Evolutionary conservation across 2,113 vertebrate genomes (phyloP), one percentile per base, ranked within the genome.

Genomic region (Lamprologus tigripictilis): DNA sequence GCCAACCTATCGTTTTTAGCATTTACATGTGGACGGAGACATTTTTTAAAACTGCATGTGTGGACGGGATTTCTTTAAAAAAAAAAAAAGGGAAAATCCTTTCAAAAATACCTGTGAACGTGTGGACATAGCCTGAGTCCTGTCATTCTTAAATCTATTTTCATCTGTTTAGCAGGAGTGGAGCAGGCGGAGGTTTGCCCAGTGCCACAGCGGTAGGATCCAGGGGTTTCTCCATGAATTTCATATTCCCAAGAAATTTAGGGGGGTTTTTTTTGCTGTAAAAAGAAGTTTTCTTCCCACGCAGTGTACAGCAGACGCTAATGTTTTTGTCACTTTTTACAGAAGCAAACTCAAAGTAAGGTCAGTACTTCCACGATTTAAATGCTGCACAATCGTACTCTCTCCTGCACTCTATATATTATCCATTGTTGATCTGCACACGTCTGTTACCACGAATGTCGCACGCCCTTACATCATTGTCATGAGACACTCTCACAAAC

Each of bases 211-310:
- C 2, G 8, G 57, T 31, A 31, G 26, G 14, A 61, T 61, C 57
- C 3, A 0, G 57, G 3, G 14, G 1, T 61, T 61, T 61, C 8
- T 31, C 0, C 0, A 0, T 61, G 26, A 61, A 61, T 61, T 61
- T 61, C 5, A 61, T 31, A 61, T 61, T 61, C 57, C 57, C 8
- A 1, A 31, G 57, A 61, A 4, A 61, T 61, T 31, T 61, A 61
- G 26, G 57, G 49, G 1, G 0, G 0, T 0, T 1, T 5, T 57
- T 58, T 58, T 16, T 1, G 5, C 57, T 57, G 23, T 57, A 57
- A 58, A 28, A 58, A 58, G 13, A 58, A 58, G 55, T 28, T 58
- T 61, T 61, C 26, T 17, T 31, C 26, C 8, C 26, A 9, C 3
- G 2, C 14, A 58, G 55, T 28, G 55, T 16, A 58, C 55, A 28